phyloP scores from a whole-genome alignment of 2,888 invertebrate genomes.

The Dryocosmus kuriphilus region DNA sequence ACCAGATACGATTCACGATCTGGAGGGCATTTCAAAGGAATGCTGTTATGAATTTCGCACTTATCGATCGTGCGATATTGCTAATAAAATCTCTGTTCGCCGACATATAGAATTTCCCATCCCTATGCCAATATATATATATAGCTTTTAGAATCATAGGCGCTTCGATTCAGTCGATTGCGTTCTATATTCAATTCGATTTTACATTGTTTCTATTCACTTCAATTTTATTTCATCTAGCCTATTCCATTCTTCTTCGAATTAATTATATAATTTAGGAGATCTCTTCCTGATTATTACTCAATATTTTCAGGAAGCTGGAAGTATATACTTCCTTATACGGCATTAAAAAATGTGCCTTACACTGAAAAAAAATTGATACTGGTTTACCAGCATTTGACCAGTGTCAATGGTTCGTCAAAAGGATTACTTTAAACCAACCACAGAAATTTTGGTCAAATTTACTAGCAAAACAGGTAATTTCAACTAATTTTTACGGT shows the following conservation, averaged over 20 bases:
- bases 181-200: constrained; percentile 16
- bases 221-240: neutral
- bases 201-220: constrained; percentile 1
- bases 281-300: neutral
- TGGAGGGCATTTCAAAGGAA: constrained; percentile 36
- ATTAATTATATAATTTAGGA: neutral
- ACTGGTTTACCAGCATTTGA: too few species aligned
- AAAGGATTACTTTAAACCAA: too few species aligned
- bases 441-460: too few species aligned
- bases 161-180: constrained; percentile 18
- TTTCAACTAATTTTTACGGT: too few species aligned
- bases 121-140: neutral
- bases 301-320: neutral
- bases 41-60: constrained; percentile 34
- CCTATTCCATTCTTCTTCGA: neutral
- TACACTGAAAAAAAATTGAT: too few species aligned
- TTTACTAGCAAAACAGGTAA: too few species aligned
- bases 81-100: constrained; percentile 37
- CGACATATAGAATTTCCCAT: constrained; percentile 13
- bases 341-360: neutral
- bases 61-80: constrained; percentile 32
- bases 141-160: neutral
- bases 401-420: too few species aligned
- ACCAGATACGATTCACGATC: constrained; percentile 33
- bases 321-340: neutral